phyloP scores from a whole-genome alignment of 1,140 invertebrate genomes.

The Microplitis mediator region DNA sequence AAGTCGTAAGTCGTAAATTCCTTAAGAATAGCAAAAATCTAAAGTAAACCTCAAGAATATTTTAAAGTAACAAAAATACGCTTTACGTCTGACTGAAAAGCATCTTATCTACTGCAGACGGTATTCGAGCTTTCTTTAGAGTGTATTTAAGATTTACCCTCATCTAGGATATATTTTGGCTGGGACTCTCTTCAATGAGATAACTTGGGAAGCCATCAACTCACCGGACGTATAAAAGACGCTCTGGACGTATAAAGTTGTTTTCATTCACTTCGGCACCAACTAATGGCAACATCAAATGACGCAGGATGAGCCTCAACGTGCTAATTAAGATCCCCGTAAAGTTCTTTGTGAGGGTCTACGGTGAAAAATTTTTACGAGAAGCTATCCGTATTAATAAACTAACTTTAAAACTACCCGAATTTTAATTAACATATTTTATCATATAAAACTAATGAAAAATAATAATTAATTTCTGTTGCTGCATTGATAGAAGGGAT shows the following conservation, averaged over 20 bases:
- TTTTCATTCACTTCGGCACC: slow-evolving; percentile 13
- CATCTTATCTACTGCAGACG: slow-evolving; percentile 17
- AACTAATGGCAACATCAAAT: slow-evolving; percentile 24
- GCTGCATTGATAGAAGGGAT: no score
- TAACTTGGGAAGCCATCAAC: slow-evolving; percentile 16
- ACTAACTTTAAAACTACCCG: slow-evolving; percentile 41
- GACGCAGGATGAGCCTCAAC: slow-evolving; percentile 29
- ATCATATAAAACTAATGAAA: neutral
- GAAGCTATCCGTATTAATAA: slow-evolving; percentile 52
- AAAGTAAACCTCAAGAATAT: neutral
- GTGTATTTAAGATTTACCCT: slow-evolving; percentile 4
- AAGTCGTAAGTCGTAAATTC: slow-evolving; percentile 2
- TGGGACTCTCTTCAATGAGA: slow-evolving; percentile 6
- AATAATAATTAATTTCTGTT: neutral
- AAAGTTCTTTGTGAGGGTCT: slow-evolving; percentile 19
- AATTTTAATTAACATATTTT: neutral
- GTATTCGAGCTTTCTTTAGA: slow-evolving; percentile 15
- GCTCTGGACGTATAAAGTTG: slow-evolving; percentile 22
- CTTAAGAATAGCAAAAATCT: neutral
- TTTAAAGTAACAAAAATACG: neutral
- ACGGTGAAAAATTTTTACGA: slow-evolving; percentile 35
- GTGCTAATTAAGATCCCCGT: slow-evolving; percentile 40
- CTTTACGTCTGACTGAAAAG: neutral
- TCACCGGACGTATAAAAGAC: neutral
- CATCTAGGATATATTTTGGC: slow-evolving; percentile 18